Evolutionary conservation across 2,888 invertebrate species (phyloP).

Genomic region (Rhabditophanes sp.): DNA sequence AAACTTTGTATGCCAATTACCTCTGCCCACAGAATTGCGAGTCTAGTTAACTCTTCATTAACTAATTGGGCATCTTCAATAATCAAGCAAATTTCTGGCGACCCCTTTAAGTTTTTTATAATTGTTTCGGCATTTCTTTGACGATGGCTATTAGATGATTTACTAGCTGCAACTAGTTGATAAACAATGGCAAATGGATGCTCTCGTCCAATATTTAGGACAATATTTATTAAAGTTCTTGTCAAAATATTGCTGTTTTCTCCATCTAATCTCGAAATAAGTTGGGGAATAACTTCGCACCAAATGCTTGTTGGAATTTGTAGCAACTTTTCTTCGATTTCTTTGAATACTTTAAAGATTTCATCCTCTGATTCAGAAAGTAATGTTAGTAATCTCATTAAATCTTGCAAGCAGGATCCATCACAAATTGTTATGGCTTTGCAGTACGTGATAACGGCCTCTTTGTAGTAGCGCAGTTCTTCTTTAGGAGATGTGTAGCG

Average conservation of each 20-base stretch:
- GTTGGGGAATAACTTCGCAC: constrained; percentile 92
- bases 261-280: constrained; percentile 93
- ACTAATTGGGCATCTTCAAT: constrained; percentile 67
- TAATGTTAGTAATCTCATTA: constrained; percentile 70
- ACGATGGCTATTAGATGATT: constrained; percentile 68
- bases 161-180: constrained; percentile 87
- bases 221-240: too few species aligned
- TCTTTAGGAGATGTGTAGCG: too few species aligned
- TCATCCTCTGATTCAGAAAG: constrained; percentile 84
- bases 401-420: constrained; percentile 79
- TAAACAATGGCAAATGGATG: constrained; percentile 95
- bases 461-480: too few species aligned
- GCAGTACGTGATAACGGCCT: too few species aligned
- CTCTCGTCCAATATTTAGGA: constrained; percentile 88
- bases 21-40: constrained; percentile 94
- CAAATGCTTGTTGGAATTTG: constrained; percentile 91
- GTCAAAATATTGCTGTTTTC: too few species aligned
- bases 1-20: too few species aligned
- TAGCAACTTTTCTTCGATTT: constrained; percentile 74
- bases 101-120: constrained; percentile 81
- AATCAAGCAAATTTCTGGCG: constrained; percentile 68
- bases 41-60: constrained; percentile 72
- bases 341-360: constrained; percentile 79
- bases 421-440: too few species aligned
- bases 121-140: constrained; percentile 83